Evolutionary conservation across 2,888 invertebrate genomes (phyloP), one percentile per base, ranked within the genome.

Genomic region (Mythimna pallens): DNA sequence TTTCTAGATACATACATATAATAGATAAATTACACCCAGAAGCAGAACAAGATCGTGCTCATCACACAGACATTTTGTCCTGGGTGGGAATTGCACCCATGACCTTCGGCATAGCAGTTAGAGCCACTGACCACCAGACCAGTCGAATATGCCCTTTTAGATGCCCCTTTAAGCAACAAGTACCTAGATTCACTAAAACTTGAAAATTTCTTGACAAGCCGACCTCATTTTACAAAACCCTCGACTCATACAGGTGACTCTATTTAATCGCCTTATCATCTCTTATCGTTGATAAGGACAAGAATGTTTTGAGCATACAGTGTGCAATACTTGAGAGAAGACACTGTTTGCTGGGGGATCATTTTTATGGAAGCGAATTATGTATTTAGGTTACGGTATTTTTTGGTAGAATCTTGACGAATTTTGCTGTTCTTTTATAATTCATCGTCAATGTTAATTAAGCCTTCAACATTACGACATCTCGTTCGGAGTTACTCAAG

Each of bases 221-320:
- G 73, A 83, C 80, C 80, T 83, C 83, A 62, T 83, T 80, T 54
- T 55, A 47, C 40, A 68, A 70, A 82, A 62, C 54, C 62, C 25
- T 34, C 34, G 36, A 9, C 50, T 3, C 20, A 43, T n/a, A 59
- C 72, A 76, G 59, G 70, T 77, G 59, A 77, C 73, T 66, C 57
- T 78, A 59, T 83, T 83, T 76, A 64, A 67, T 61, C 64, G 52
- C 57, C 55, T 75, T 82, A 83, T 81, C 78, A 50, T 63, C 78
- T 63, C 78, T 78, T 73, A 81, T 71, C 78, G 59, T 47, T 84
- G 88, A 87, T 88, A 88, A 73, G 25, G 36, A 3, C 68, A 83
- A 84, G 89, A 88, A 89, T 88, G 80, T 83, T 47, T 25, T 81
- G 65, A 78, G 81, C 79, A 88, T 72, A 89, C 87, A 80, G 57